Conservation (phyloP, 92 coral and sea anemone genomes). For the Palythoa grandiflora region DNA sequence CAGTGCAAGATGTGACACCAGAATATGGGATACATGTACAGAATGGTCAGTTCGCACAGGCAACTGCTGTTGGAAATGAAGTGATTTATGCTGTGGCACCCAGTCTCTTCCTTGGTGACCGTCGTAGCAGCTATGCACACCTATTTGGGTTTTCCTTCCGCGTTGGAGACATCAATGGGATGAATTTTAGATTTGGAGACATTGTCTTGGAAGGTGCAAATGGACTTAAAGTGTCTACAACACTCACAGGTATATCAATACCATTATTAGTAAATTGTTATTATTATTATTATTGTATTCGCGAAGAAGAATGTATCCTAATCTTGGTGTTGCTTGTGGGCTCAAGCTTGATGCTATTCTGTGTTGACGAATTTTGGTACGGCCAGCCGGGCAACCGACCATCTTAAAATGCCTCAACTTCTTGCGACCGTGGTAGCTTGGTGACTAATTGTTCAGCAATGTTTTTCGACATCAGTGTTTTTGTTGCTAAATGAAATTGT, state of each 20-base stretch:
- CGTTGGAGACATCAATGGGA: slow-evolving; percentile 84
- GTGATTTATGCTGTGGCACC: slow-evolving; percentile 89
- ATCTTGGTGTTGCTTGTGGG: no score
- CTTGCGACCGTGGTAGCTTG: no score
- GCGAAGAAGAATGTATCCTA: no score
- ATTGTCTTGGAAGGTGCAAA: slow-evolving; percentile 75
- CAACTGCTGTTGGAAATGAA: slow-evolving; percentile 90
- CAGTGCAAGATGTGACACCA: slow-evolving; percentile 88
- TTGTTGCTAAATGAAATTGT: no score
- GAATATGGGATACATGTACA: slow-evolving; percentile 74
- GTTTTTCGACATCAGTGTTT: no score
- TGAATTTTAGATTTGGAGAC: slow-evolving; percentile 79
- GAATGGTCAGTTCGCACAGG: slow-evolving; percentile 68
- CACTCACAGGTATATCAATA: slow-evolving; percentile 61
- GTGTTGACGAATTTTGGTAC: no score
- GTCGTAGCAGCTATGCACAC: slow-evolving; percentile 92
- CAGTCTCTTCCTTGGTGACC: slow-evolving; percentile 71
- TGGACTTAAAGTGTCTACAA: slow-evolving; percentile 77
- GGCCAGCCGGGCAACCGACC: no score
- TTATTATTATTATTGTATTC: no score
- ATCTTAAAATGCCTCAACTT: no score
- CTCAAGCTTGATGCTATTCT: no score
- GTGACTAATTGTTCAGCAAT: no score
- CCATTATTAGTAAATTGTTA: neutral
- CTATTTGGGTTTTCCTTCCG: slow-evolving; percentile 88